Evolutionary conservation across 1,140 invertebrate species (phyloP).

Genomic region (Eumeta japonica): DNA sequence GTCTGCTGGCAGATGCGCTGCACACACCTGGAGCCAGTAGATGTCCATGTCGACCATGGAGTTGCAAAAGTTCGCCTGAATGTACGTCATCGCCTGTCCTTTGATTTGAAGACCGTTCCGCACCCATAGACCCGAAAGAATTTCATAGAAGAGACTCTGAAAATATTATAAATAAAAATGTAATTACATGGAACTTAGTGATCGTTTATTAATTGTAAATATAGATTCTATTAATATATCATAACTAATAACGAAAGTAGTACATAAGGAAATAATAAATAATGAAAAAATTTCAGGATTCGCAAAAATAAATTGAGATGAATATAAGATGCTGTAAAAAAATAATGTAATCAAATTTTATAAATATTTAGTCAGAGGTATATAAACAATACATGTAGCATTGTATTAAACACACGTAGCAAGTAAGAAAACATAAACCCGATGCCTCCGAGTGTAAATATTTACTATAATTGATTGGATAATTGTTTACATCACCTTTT

Average conservation of each 20-base stretch:
- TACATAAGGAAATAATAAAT: too few relatives aligned
- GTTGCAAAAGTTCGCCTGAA: slow-evolving; percentile 97
- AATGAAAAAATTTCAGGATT: neutral
- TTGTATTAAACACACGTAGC: too few relatives aligned
- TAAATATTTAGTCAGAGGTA: too few relatives aligned
- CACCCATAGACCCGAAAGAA: slow-evolving; percentile 91
- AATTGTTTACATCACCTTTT: too few relatives aligned
- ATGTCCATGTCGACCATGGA: slow-evolving; percentile 97
- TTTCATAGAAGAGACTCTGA: slow-evolving; percentile 93
- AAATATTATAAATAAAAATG: slow-evolving; percentile 17
- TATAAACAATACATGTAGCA: too few relatives aligned
- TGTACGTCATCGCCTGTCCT: slow-evolving; percentile 98
- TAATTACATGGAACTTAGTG: neutral
- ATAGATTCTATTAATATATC: too few relatives aligned
- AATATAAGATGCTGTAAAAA: neutral
- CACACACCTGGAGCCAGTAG: slow-evolving; percentile 90
- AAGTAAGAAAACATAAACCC: too few relatives aligned
- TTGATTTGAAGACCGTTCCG: slow-evolving; percentile 96
- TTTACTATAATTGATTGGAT: too few relatives aligned
- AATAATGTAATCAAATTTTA: too few relatives aligned
- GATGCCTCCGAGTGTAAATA: too few relatives aligned
- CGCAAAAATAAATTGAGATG: neutral
- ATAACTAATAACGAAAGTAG: too few relatives aligned
- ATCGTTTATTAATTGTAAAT: neutral
- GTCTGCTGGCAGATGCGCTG: slow-evolving; percentile 81